phyloP scores from a whole-genome alignment of 2,113 vertebrate species.

The Triplophysa dalaica region DNA sequence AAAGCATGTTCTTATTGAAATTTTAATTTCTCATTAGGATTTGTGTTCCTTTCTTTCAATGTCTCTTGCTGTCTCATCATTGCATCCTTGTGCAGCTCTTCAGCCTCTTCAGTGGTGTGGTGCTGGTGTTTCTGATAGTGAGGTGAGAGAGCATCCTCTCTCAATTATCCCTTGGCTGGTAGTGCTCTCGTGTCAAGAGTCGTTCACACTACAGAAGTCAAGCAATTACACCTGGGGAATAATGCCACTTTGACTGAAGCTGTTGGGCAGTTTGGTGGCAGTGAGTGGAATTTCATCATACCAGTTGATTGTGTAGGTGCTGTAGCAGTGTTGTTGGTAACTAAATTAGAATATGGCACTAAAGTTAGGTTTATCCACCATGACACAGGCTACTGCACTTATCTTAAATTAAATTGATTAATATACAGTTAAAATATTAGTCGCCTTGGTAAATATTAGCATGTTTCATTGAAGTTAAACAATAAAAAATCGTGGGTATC shows the following conservation, averaged over 20 bases:
- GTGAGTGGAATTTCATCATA: not conserved
- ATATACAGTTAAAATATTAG: no score
- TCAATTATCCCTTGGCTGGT: conserved; percentile 50
- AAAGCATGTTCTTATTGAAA: conserved; percentile 1
- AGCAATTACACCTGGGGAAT: conserved; percentile 32
- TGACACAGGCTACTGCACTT: no score
- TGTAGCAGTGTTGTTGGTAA: not conserved
- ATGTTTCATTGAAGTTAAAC: no score
- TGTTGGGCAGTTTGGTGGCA: not conserved
- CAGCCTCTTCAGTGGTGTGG: not conserved
- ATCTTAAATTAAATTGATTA: no score
- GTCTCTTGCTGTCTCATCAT: not conserved
- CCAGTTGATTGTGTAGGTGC: not conserved
- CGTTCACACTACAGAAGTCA: conserved; percentile 39
- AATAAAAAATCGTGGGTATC: no score
- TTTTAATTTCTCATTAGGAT: not conserved
- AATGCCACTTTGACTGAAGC: conserved; percentile 2
- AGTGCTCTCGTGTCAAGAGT: conserved; percentile 46
- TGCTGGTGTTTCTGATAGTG: conserved; percentile 8
- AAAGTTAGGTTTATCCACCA: not conserved
- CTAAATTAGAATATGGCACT: not conserved
- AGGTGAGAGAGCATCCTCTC: conserved; percentile 26
- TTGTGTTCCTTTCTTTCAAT: not conserved
- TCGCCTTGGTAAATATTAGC: no score
- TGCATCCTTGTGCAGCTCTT: not conserved